Evolutionary conservation across 1,140 invertebrate species (phyloP).

Genomic region (Macrobrachium nipponense): DNA sequence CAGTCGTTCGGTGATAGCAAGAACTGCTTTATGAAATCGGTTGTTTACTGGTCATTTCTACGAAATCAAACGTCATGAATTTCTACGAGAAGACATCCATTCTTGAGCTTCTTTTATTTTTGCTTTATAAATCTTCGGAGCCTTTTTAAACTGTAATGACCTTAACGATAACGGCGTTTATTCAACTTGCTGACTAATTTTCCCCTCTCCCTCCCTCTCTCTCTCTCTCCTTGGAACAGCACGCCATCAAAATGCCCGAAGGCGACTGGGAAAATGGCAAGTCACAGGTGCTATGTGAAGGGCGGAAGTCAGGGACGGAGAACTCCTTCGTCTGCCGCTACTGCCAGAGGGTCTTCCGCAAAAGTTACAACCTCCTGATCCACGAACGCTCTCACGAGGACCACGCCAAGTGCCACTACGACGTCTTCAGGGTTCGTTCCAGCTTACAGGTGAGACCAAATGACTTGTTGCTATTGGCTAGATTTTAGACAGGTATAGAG

Average conservation of each 20-base stretch:
- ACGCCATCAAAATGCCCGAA: slow-evolving; percentile 64
- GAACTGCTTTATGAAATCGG: too few species aligned
- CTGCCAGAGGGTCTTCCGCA: slow-evolving; percentile 94
- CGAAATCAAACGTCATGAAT: too few species aligned
- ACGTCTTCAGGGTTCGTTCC: slow-evolving; percentile 72
- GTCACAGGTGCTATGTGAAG: slow-evolving; percentile 62
- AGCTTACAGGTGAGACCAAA: slow-evolving; percentile 58
- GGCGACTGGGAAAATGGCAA: slow-evolving; percentile 60
- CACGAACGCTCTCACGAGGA: slow-evolving; percentile 83
- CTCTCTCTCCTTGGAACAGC: slow-evolving; percentile 18
- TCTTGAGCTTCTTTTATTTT: too few species aligned
- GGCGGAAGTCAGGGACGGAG: slow-evolving; percentile 69
- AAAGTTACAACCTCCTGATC: slow-evolving; percentile 95
- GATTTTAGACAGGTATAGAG: neutral
- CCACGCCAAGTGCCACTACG: slow-evolving; percentile 79
- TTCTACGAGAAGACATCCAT: too few species aligned
- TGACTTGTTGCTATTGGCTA: neutral
- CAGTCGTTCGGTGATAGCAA: too few species aligned
- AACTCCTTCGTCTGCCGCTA: slow-evolving; percentile 99
- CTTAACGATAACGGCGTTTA: too few species aligned
- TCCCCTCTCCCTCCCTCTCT: neutral
- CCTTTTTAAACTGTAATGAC: too few species aligned
- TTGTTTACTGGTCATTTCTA: too few species aligned
- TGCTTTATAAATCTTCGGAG: too few species aligned
- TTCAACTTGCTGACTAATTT: neutral